A percentile compares a stretch with the other conserved stretches of the same genome.
phyloP scores from a whole-genome alignment of 2,888 invertebrate species.

The Rhingia rostrata region DNA sequence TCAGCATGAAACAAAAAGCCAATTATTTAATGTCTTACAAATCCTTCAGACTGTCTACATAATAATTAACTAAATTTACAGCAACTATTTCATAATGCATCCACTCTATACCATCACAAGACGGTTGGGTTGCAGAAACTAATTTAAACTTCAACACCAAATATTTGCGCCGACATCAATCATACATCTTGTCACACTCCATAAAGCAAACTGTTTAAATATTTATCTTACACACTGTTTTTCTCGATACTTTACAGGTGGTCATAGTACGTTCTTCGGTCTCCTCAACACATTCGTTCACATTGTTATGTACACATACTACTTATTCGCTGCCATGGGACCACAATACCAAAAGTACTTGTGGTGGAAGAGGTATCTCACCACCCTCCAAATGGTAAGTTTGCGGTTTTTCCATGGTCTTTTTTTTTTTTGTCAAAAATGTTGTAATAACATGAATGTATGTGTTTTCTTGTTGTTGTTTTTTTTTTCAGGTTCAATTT shows the following conservation, averaged over 20 bases:
- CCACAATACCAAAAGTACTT: conserved; percentile 92
- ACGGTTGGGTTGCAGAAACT: not conserved
- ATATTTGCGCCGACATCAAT: conserved; percentile 18
- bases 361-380: conserved; percentile 98
- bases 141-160: conserved; percentile 10
- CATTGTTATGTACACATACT: conserved; percentile 97
- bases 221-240: conserved; percentile 33
- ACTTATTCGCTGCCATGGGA: conserved; percentile 95
- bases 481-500: conserved; percentile 89
- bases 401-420: not conserved
- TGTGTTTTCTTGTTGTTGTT: conserved; percentile 31
- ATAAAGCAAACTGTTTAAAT: conserved; percentile 12
- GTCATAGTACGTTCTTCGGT: conserved; percentile 98
- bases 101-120: not conserved
- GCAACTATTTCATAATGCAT: too few species aligned
- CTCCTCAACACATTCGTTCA: conserved; percentile 98
- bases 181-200: conserved; percentile 2
- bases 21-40: too few species aligned
- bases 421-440: not conserved
- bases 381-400: conserved; percentile 93
- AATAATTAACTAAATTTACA: too few species aligned
- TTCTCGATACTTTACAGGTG: conserved; percentile 85
- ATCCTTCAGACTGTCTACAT: too few species aligned
- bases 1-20: too few species aligned
- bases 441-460: not conserved